A percentile compares a stretch with the other conserved stretches of the same genome.
Conservation (phyloP, 2,888 invertebrate species). For the Leptinotarsa peninsularis region DNA sequence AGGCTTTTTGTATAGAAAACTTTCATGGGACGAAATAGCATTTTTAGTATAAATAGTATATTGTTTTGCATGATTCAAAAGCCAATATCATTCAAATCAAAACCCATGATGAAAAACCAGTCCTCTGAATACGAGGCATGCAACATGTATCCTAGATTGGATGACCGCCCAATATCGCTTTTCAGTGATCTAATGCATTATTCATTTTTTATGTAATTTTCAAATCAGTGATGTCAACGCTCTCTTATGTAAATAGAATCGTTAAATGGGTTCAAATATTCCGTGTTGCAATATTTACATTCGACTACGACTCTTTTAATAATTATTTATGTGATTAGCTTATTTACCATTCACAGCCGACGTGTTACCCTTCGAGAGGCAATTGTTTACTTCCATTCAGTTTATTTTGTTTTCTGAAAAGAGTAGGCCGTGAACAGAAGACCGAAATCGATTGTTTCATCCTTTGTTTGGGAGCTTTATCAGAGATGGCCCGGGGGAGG, state of each 20-base stretch:
- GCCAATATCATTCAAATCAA: too few species aligned
- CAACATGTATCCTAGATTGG: too few species aligned
- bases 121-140: too few species aligned
- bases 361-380: conserved; percentile 8
- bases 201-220: conserved; percentile 23
- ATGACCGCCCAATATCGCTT: conserved; percentile 12
- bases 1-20: too few species aligned
- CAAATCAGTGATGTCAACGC: conserved; percentile 39
- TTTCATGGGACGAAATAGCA: too few species aligned
- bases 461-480: too few species aligned
- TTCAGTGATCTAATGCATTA: conserved; percentile 21
- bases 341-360: conserved; percentile 28
- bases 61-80: too few species aligned
- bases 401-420: neutral
- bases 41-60: too few species aligned
- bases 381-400: neutral
- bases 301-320: conserved; percentile 33
- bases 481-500: too few species aligned
- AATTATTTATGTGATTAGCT: conserved; percentile 42
- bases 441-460: too few species aligned
- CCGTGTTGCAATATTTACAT: conserved; percentile 42
- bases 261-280: conserved; percentile 31
- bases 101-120: too few species aligned
- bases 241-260: conserved; percentile 39
- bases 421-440: too few species aligned